phyloP scores from a whole-genome alignment of 2,113 vertebrate species.

The Podocnemis expansa region DNA sequence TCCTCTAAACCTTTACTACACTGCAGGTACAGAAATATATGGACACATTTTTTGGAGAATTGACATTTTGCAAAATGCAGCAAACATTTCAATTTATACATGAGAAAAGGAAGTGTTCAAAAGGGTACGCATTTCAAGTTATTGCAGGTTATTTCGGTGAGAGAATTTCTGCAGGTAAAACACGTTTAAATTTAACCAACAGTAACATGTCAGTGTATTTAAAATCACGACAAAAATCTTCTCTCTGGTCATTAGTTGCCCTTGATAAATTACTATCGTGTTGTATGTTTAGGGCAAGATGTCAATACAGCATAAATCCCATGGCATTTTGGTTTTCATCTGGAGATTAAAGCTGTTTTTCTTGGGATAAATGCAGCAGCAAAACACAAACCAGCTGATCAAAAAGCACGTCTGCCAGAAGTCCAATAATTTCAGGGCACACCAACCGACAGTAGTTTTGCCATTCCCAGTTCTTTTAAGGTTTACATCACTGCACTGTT shows the following conservation, averaged over 20 bases:
- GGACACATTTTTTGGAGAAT: constrained; percentile 82
- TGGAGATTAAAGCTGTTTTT: constrained; percentile 90
- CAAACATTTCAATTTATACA: constrained; percentile 86
- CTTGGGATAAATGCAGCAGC: constrained; percentile 90
- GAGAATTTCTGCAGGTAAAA: constrained; percentile 86
- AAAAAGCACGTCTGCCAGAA: constrained; percentile 87
- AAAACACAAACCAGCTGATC: constrained; percentile 89
- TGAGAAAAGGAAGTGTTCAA: constrained; percentile 87
- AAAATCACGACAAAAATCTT: constrained; percentile 88
- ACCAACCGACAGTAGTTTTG: constrained; percentile 86
- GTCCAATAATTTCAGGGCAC: constrained; percentile 85
- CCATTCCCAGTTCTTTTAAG: constrained; percentile 85
- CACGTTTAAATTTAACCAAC: constrained; percentile 86
- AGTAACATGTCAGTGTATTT: constrained; percentile 84
- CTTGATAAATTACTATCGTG: constrained; percentile 82
- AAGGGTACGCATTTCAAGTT: constrained; percentile 88
- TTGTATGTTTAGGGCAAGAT: constrained; percentile 83
- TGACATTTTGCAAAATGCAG: constrained; percentile 89
- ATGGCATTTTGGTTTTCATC: constrained; percentile 88
- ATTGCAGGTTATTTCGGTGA: constrained; percentile 88
- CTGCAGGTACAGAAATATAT: constrained; percentile 86
- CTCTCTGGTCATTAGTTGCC: constrained; percentile 82
- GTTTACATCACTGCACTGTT: constrained; percentile 83
- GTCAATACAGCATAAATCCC: constrained; percentile 87
- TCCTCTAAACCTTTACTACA: constrained; percentile 85